These are phyloP conservation scores for Conopomorpha cramerella DNA, from an alignment of 1,140 invertebrate species.

Conservation along the genomic window DNA sequence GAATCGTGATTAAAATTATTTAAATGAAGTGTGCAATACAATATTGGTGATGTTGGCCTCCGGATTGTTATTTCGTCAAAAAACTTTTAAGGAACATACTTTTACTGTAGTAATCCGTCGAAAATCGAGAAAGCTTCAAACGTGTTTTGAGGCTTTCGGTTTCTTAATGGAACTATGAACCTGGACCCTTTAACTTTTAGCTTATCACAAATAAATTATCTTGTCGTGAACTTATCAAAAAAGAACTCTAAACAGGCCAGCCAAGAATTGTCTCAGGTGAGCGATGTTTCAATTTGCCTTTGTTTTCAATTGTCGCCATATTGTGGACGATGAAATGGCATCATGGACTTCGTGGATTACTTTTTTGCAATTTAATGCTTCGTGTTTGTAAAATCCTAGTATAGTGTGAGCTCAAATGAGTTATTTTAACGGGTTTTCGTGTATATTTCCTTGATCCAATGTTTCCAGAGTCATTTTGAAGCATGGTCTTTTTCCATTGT, in stretches of 20 bases:
- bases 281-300: constrained; percentile 25
- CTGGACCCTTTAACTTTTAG: constrained; percentile 96
- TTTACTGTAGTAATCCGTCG: constrained; percentile 41
- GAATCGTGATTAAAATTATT: constrained; percentile 40
- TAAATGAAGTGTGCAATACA: constrained; percentile 38
- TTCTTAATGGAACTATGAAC: constrained; percentile 97
- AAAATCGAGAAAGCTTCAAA: constrained; percentile 75
- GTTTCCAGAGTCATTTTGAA: too few relatives aligned
- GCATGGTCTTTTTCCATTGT: too few relatives aligned
- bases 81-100: constrained; percentile 40
- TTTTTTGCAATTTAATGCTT: too few relatives aligned
- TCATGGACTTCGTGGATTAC: too few relatives aligned
- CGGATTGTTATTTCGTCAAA: constrained; percentile 42
- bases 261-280: constrained; percentile 70
- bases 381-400: too few relatives aligned
- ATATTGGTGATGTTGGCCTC: constrained; percentile 54
- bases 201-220: constrained; percentile 96
- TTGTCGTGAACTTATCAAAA: constrained; percentile 93
- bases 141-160: constrained; percentile 69
- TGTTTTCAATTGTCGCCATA: constrained; percentile 53
- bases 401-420: too few relatives aligned
- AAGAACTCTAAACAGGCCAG: constrained; percentile 90
- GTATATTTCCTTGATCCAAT: too few relatives aligned
- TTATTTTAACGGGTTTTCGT: too few relatives aligned
- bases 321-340: constrained; percentile 31